Base-by-base conservation (phyloP, 2,797 vertebrate species). In the Sylvilagus floridanus region DNA sequence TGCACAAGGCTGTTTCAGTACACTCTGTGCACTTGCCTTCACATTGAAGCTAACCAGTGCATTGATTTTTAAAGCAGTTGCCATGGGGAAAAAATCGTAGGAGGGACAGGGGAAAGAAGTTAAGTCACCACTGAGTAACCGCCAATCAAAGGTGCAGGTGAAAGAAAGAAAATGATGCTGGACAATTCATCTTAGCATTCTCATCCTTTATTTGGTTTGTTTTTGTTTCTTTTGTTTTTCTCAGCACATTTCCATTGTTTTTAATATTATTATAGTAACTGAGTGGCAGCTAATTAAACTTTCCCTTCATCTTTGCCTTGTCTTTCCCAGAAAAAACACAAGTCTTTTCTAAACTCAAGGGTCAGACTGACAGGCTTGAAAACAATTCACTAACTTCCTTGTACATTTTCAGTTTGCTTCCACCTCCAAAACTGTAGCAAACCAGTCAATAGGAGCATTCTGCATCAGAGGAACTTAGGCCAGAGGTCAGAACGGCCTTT, bases 401-500 rank as follows among this genome's bases (percentile, higher is more conserved):
- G 54, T 54, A 57, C 4, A 65, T 17, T 47, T 89, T 81, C 72
- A 42, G 62, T 76, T 11, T 14, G 52, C 52, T 88, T 71, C 57
- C 24, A 52, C 66, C 47, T 82, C 72, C 42, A 32, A 47, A 77
- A 60, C 8, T 78, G 4, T 12, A 82, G 42, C 50, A 62, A 85
- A 87, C 57, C 0, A 86, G 14, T 62, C 22, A 5, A 65, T 52
- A 71, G 65, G 16, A 62, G 0, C 26, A 30, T 60, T 69, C 14
- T 42, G 17, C 5, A 69, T 35, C 16, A 30, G 21, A 6, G 21
- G 9, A 83, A 77, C 4, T 2, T 13, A 37, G 57, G 16, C 47
- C 60, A 89, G 76, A 92, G 78, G 75, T 88, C 37, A 4, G 73
- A 90, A 32, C 0, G 12, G 71, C n/a, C 62, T 96, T 94, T 84